Percentiles rank a stretch among this genome's conserved stretches.
These are phyloP conservation scores for Anguilla megastoma DNA, from an alignment of 2,797 vertebrate genomes.

Conservation along the genomic window DNA sequence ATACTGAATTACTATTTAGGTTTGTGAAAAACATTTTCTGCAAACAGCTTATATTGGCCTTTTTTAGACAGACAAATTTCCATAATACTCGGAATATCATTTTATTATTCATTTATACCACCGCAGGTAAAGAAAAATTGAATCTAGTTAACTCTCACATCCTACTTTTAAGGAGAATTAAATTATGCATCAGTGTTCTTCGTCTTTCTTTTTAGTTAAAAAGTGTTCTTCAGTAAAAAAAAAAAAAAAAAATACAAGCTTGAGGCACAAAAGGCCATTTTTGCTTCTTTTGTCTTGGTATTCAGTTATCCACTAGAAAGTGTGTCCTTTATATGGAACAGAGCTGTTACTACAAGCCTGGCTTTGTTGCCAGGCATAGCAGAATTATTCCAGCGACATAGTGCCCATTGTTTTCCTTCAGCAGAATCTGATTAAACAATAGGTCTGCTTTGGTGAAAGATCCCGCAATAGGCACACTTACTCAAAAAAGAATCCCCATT, in stretches of 20 bases:
- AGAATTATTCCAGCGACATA: conserved; percentile 83
- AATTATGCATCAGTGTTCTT: conserved; percentile 11
- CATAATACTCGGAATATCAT: not conserved
- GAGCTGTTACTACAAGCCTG: conserved; percentile 79
- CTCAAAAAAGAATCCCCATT: conserved; percentile 61
- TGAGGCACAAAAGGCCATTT: conserved; percentile 74
- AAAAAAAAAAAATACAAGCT: conserved; percentile 47
- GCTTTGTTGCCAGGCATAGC: conserved; percentile 87
- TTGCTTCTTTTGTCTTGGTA: conserved; percentile 72
- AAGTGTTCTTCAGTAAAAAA: conserved; percentile 51
- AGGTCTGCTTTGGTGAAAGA: conserved; percentile 66
- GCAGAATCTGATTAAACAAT: conserved; percentile 71
- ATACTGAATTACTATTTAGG: too few species aligned
- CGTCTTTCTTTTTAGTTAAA: conserved; percentile 38
- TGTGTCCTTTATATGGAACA: conserved; percentile 80
- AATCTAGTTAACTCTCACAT: not conserved
- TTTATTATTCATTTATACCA: not conserved
- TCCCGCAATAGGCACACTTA: conserved; percentile 56
- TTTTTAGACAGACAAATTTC: not conserved
- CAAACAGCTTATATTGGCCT: not conserved
- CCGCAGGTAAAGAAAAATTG: not conserved
- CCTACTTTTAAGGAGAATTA: not conserved
- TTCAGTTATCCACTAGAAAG: conserved; percentile 81
- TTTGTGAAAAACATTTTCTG: not conserved
- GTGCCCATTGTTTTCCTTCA: conserved; percentile 87